Percentiles rank a stretch among this genome's conserved stretches.
Evolutionary conservation across 2,888 invertebrate species (phyloP).

Genomic region (Trachelus iudaicus): DNA sequence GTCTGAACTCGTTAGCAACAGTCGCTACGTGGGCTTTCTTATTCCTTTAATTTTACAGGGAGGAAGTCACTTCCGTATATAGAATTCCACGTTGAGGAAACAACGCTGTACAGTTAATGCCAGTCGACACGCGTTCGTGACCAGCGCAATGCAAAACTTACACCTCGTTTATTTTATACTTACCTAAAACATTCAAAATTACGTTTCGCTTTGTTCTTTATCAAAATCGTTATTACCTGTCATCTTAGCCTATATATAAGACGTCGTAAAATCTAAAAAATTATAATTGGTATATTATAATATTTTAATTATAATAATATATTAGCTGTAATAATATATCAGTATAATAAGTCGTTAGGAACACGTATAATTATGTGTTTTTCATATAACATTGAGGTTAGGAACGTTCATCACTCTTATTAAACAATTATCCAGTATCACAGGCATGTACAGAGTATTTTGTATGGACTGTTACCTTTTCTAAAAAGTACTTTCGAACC

Average conservation of each 20-base stretch:
- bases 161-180: not conserved
- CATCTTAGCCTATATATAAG: too few relatives aligned
- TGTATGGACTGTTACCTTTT: not conserved
- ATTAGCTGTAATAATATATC: not conserved
- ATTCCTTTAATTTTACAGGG: not conserved
- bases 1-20: conserved; percentile 4
- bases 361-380: not conserved
- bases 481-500: not conserved
- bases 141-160: not conserved
- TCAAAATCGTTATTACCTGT: too few relatives aligned
- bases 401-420: not conserved
- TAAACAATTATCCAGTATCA: not conserved
- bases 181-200: too few relatives aligned
- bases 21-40: not conserved
- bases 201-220: too few relatives aligned
- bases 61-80: not conserved
- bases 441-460: not conserved
- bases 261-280: not conserved
- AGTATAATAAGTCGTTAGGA: not conserved
- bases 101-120: not conserved
- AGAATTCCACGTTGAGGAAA: not conserved
- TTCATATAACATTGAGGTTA: not conserved
- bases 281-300: not conserved
- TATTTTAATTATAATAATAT: not conserved
- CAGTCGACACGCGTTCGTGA: not conserved